Evolutionary conservation across 2,888 invertebrate genomes (phyloP).

Genomic region (Himalopsyche japonica): DNA sequence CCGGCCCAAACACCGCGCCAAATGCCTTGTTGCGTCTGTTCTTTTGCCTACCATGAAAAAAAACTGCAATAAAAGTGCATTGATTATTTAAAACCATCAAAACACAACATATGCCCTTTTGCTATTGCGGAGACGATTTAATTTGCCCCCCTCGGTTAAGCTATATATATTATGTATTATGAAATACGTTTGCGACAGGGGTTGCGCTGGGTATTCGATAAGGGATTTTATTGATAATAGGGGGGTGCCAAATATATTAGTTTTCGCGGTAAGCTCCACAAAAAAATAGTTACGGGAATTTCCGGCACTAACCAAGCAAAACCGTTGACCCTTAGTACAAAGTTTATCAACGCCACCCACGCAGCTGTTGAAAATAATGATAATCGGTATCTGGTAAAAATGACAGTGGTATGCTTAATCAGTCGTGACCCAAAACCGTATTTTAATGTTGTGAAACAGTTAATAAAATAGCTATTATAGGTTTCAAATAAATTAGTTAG

Average conservation of each 20-base stretch:
- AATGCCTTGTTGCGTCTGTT: too few species aligned
- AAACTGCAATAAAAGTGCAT: too few species aligned
- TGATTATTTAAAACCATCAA: too few species aligned
- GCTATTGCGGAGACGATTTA: too few species aligned
- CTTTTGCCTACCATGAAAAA: too few species aligned
- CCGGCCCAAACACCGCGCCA: too few species aligned
- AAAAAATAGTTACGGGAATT: not conserved
- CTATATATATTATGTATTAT: not conserved
- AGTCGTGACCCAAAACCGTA: not conserved
- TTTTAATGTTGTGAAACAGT: not conserved
- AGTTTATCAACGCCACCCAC: not conserved
- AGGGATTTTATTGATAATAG: not conserved
- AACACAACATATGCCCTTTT: too few species aligned
- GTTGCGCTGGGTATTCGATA: not conserved
- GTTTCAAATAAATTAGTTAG: not conserved
- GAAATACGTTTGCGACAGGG: not conserved
- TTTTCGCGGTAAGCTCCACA: not conserved
- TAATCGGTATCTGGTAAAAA: not conserved
- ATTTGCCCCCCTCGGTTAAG: not conserved
- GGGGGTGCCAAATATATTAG: not conserved
- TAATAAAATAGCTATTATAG: not conserved
- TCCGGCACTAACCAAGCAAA: not conserved
- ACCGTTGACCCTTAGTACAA: not conserved
- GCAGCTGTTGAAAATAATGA: not conserved
- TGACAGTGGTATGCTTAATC: not conserved